phyloP scores from a whole-genome alignment of 2,797 vertebrate genomes.

The Malurus splendens region DNA sequence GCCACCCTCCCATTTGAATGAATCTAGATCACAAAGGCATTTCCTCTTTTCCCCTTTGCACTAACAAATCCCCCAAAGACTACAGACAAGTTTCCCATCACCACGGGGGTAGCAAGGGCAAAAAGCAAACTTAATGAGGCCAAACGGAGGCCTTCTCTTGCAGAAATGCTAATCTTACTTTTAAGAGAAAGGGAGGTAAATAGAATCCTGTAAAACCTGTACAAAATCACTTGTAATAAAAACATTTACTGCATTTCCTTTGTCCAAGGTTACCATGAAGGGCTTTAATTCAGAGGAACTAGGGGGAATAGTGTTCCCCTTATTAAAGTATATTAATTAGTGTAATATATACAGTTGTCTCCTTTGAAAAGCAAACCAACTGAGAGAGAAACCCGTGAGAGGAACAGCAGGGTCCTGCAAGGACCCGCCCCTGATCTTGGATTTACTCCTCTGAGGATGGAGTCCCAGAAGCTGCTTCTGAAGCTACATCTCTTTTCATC shows the following conservation, averaged over 20 bases:
- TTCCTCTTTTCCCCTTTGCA: constrained; percentile 14
- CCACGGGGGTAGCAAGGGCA: constrained; percentile 52
- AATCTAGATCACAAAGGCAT: constrained; percentile 25
- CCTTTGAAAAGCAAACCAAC: constrained; percentile 39
- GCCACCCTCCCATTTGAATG: not conserved
- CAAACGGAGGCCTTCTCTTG: not conserved
- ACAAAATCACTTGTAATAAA: constrained; percentile 28
- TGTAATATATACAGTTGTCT: constrained; percentile 43
- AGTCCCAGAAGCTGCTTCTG: constrained; percentile 24
- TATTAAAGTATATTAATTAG: constrained; percentile 67
- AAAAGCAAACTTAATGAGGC: constrained; percentile 59
- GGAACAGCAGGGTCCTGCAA: constrained; percentile 46
- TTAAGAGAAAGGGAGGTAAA: constrained; percentile 7
- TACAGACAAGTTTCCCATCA: constrained; percentile 12
- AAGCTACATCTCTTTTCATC: constrained; percentile 50
- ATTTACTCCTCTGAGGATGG: constrained; percentile 47
- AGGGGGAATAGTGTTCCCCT: constrained; percentile 37
- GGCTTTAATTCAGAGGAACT: constrained; percentile 18
- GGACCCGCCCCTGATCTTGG: constrained; percentile 42
- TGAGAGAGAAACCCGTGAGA: constrained; percentile 11
- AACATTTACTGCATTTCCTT: constrained; percentile 10
- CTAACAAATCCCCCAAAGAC: constrained; percentile 36
- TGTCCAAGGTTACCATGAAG: not conserved
- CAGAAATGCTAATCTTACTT: constrained; percentile 12
- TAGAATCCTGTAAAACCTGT: not conserved